Conservation (phyloP, 2,113 vertebrate species). For the Salminus brasiliensis region DNA sequence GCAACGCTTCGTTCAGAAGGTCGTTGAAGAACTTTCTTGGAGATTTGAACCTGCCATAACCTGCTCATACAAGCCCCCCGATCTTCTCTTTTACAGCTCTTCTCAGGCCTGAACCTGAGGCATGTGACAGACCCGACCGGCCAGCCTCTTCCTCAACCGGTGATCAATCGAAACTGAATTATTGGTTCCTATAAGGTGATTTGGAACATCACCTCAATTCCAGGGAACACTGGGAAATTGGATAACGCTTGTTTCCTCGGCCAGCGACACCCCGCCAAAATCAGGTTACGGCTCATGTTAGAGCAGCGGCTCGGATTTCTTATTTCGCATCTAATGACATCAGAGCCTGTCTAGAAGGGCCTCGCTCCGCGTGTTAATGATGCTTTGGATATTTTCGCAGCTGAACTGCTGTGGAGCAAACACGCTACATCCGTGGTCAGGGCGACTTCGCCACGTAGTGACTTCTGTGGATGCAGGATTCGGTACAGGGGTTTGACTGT, state of each 20-base stretch:
- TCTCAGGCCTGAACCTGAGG: constrained; percentile 67
- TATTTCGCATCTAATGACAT: constrained; percentile 78
- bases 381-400: constrained; percentile 66
- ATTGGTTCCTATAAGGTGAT: constrained; percentile 89
- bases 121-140: constrained; percentile 83
- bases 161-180: constrained; percentile 92
- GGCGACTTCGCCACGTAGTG: neutral
- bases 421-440: neutral
- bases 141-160: constrained; percentile 82
- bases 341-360: constrained; percentile 73
- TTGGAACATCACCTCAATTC: constrained; percentile 88
- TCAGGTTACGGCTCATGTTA: constrained; percentile 83
- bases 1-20: neutral
- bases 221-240: constrained; percentile 87
- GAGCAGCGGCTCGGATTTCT: constrained; percentile 78
- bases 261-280: constrained; percentile 77
- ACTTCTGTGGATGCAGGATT: neutral
- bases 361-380: constrained; percentile 67
- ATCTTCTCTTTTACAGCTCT: neutral
- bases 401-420: constrained; percentile 41
- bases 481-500: too few species aligned
- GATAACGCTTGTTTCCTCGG: constrained; percentile 83
- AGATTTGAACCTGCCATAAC: neutral
- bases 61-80: neutral
- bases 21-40: neutral